phyloP scores from a whole-genome alignment of 2,888 invertebrate genomes.

The Sinohyriopsis cumingii region DNA sequence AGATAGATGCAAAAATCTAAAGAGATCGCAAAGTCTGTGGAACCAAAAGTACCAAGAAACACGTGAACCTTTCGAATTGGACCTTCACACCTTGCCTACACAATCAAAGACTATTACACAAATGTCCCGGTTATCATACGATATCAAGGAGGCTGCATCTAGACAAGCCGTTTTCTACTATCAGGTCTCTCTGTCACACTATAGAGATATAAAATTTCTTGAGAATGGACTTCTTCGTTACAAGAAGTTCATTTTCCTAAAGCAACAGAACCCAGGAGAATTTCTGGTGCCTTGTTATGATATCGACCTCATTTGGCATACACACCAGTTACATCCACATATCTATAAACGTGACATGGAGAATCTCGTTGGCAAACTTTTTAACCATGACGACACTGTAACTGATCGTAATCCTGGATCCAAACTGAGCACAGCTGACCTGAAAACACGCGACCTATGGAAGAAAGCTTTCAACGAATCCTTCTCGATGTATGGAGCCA shows the following conservation, averaged over 20 bases:
- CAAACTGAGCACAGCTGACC: conserved; percentile 71
- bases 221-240: conserved; percentile 68
- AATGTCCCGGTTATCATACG: conserved; percentile 59
- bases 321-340: conserved; percentile 72
- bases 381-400: conserved; percentile 73
- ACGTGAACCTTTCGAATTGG: conserved; percentile 50
- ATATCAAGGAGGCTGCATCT: conserved; percentile 70
- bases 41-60: conserved; percentile 40
- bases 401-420: conserved; percentile 71
- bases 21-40: conserved; percentile 50
- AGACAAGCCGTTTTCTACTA: conserved; percentile 73
- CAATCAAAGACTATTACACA: conserved; percentile 14
- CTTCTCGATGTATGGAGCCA: conserved; percentile 71
- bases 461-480: conserved; percentile 68
- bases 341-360: conserved; percentile 62
- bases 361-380: conserved; percentile 59
- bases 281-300: conserved; percentile 74
- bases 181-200: conserved; percentile 74
- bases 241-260: conserved; percentile 71
- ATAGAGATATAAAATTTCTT: conserved; percentile 70
- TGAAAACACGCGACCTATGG: conserved; percentile 72
- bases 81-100: conserved; percentile 14
- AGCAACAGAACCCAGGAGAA: conserved; percentile 69
- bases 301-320: conserved; percentile 74
- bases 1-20: conserved; percentile 39